These are phyloP conservation scores for Ecliptopera silaceata DNA, from an alignment of 2,888 invertebrate genomes.

Conservation along the genomic window DNA sequence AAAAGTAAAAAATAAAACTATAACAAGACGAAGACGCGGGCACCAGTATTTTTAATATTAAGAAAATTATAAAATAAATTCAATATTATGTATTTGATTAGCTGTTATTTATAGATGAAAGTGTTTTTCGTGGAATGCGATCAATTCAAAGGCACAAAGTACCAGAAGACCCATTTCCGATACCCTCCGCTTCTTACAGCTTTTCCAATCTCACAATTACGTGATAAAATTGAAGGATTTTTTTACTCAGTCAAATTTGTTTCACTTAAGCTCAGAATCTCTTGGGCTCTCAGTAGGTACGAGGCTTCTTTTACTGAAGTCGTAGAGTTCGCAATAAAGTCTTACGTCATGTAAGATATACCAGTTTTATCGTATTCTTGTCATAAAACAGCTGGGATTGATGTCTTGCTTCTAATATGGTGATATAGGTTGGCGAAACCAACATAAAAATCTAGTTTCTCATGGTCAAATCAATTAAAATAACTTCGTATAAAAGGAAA, in stretches of 20 bases:
- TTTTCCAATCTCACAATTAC: constrained; percentile 56
- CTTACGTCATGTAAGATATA: background rate
- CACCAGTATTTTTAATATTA: too few species aligned
- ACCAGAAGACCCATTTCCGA: constrained; percentile 30
- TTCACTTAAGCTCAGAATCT: constrained; percentile 59
- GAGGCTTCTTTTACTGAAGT: constrained; percentile 43
- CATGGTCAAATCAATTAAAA: too few species aligned
- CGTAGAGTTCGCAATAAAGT: background rate
- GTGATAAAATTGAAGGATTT: constrained; percentile 64
- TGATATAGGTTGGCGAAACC: background rate
- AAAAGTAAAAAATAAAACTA: too few species aligned
- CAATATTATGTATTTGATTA: too few species aligned
- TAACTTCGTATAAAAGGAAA: too few species aligned
- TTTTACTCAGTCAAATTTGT: constrained; percentile 62
- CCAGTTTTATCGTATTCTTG: background rate
- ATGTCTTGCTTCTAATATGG: background rate
- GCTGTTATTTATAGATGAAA: background rate
- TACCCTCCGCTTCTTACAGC: constrained; percentile 33
- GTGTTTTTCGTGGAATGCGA: constrained; percentile 2
- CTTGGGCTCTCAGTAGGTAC: constrained; percentile 46
- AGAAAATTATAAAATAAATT: too few species aligned
- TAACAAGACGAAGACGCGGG: too few species aligned
- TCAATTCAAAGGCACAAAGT: constrained; percentile 27
- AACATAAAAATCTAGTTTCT: too few species aligned
- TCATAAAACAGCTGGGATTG: background rate